These are phyloP conservation scores for Eupsittula cactorum DNA, from an alignment of 2,113 vertebrate genomes.

Conservation along the genomic window DNA sequence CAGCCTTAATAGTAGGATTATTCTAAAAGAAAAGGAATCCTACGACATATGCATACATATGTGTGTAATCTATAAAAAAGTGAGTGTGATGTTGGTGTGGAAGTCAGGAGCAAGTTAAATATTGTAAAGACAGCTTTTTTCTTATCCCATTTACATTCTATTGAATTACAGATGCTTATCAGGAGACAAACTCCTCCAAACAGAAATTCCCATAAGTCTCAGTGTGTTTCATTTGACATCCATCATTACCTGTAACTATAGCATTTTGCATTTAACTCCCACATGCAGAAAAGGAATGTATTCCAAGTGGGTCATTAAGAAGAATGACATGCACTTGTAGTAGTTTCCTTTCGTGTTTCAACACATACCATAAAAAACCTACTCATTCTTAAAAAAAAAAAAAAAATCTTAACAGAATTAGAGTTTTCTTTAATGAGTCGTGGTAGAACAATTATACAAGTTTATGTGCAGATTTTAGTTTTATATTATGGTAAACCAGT, in stretches of 20 bases:
- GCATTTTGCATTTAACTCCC: slow-evolving; percentile 12
- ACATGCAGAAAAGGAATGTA: slow-evolving; percentile 46
- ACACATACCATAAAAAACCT: slow-evolving; percentile 17
- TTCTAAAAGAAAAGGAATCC: not conserved
- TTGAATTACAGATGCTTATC: slow-evolving; percentile 16
- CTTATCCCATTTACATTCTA: not conserved
- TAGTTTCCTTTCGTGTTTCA: slow-evolving; percentile 34
- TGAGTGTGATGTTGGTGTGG: not conserved
- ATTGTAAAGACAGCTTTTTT: not conserved
- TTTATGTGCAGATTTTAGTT: not conserved
- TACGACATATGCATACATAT: not conserved
- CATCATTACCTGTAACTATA: not conserved
- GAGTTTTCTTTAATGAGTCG: not conserved
- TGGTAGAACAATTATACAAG: not conserved
- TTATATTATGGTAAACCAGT: not conserved
- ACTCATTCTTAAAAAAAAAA: not conserved
- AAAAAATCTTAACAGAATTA: slow-evolving; percentile 30
- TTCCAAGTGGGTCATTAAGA: slow-evolving; percentile 58
- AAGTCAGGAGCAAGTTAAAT: not conserved
- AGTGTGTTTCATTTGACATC: not conserved
- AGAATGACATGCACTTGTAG: slow-evolving; percentile 27
- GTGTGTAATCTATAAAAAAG: not conserved
- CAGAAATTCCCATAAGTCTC: not conserved
- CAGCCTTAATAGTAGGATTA: not conserved
- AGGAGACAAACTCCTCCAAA: slow-evolving; percentile 6